Percentiles rank a stretch among this genome's conserved stretches.
These are phyloP conservation scores for Pimephales promelas DNA, from an alignment of 2,113 vertebrate genomes.

Conservation along the genomic window DNA sequence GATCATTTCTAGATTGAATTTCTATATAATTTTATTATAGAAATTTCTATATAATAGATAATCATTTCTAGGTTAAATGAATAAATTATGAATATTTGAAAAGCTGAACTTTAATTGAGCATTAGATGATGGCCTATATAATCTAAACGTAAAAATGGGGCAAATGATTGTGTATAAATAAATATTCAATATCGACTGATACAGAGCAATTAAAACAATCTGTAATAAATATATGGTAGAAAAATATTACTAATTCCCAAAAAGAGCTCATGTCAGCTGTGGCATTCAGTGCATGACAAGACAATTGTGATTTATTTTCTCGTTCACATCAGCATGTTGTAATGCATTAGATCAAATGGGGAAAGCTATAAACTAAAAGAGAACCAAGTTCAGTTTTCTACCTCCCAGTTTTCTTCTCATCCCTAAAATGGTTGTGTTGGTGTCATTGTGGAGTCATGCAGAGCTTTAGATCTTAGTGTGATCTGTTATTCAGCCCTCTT, in stretches of 20 bases:
- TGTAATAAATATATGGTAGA: not conserved
- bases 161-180: not conserved
- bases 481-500: conserved; percentile 41
- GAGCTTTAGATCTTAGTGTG: conserved; percentile 28
- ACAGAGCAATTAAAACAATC: not conserved
- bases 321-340: not conserved
- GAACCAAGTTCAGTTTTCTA: not conserved
- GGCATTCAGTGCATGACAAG: not conserved
- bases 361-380: conserved; percentile 12
- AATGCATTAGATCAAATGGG: not conserved
- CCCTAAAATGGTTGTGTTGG: conserved; percentile 3
- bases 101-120: not conserved
- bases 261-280: not conserved
- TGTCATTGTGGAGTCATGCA: not conserved
- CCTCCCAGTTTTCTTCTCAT: not conserved
- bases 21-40: no score
- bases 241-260: not conserved
- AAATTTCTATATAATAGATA: no score
- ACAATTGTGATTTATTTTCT: not conserved
- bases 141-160: not conserved
- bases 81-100: not conserved
- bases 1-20: no score
- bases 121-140: not conserved
- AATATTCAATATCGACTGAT: not conserved
- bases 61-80: not conserved